Base-by-base conservation (phyloP, 2,797 vertebrate genomes). In the Eutrigla gurnardus region DNA sequence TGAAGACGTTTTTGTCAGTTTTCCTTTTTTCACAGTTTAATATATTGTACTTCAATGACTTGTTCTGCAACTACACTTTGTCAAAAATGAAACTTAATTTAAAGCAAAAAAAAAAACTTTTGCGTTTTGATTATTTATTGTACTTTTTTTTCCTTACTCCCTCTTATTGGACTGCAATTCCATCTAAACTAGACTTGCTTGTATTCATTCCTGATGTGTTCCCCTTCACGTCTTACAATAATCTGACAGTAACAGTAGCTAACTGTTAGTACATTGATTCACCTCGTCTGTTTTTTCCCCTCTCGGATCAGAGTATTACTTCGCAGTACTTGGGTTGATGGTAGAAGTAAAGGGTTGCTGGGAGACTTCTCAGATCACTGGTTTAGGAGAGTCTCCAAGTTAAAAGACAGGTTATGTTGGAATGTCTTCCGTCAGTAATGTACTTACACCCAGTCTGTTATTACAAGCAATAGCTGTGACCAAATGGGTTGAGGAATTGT, bases 31-130 rank as follows among this genome's bases (percentile, higher is more conserved):
- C 97, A 99, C 98, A 98, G 97, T 98, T 98, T 99, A 99, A 98
- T 99, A 99, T 99, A 98, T 99, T 98, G 97, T 98, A 98, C 97
- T 97, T 97, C 97, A 97, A 97, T 96, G 96, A 97, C 96, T 96
- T 93, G 93, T 98, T 93, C 98, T 97, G 96, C 96, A 98, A 98
- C 97, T 97, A 98, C 97, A 98, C 96, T 97, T 98, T 97, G 96
- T 96, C 97, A 96, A 98, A 60, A 98, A 98, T 96, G 96, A 97
- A 98, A 97, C 95, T 97, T 98, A 98, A 98, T 98, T 98, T 98
- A 98, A 98, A 98, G 92, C 92, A 94, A 93, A 93, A 95, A 93
- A 87, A 95, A 96, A 96, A 61, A 47, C 94, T 90, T 94, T 93
- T 97, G 94, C 94, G 95, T 97, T 98, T 97, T 96, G 95, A 96